These are phyloP conservation scores for Lonchura striata DNA, from an alignment of 2,113 vertebrate genomes.

Conservation along the genomic window DNA sequence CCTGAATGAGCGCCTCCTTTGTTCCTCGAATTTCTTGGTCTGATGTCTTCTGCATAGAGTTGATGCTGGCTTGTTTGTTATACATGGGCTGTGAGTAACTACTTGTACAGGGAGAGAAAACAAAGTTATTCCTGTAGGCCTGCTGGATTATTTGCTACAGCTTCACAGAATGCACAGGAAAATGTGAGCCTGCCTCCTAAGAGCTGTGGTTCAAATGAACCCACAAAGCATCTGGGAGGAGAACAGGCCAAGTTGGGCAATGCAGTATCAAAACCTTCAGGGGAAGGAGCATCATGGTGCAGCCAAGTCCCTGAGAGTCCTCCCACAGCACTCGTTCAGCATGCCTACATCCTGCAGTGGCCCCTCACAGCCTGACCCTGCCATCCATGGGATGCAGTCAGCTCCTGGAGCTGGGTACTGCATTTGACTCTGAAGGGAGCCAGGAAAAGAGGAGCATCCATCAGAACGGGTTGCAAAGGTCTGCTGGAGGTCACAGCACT, in stretches of 20 bases:
- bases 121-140: background rate
- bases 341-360: background rate
- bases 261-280: background rate
- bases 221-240: background rate
- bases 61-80: slow-evolving; percentile 77
- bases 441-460: background rate
- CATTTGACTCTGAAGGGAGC: background rate
- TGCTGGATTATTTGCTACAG: background rate
- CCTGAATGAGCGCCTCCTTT: slow-evolving; percentile 95
- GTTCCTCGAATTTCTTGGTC: slow-evolving; percentile 93
- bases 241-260: background rate
- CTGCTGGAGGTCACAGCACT: background rate
- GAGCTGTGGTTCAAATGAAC: background rate
- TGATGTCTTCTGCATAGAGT: slow-evolving; percentile 79
- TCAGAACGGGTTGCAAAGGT: accelerated
- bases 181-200: background rate
- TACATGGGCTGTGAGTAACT: slow-evolving; percentile 85
- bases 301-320: background rate
- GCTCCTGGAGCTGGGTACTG: background rate
- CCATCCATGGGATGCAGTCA: background rate
- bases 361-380: background rate
- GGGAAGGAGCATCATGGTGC: background rate
- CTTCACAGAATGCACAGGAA: background rate
- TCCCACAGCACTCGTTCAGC: background rate
- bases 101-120: background rate